Conservation (phyloP, 2,113 vertebrate genomes). For the Mobula hypostoma region DNA sequence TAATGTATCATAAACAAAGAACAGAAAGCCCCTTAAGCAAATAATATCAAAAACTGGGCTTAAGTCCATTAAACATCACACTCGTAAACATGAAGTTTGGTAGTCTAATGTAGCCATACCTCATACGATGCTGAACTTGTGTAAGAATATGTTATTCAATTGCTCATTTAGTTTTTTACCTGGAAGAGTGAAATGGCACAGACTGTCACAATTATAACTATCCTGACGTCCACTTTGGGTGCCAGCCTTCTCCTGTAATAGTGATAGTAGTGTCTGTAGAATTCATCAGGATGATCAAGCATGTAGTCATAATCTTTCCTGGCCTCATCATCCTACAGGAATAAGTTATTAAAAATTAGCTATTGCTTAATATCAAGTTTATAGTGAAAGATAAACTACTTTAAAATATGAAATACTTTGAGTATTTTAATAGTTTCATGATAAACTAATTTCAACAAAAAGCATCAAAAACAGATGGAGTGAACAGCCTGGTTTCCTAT, state of each 20-base stretch:
- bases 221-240: slow-evolving; percentile 82
- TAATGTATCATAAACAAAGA: neutral
- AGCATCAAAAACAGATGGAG: neutral
- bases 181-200: slow-evolving; percentile 87
- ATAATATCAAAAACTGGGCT: neutral
- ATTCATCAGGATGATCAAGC: slow-evolving; percentile 93
- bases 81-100: neutral
- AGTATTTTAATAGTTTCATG: neutral
- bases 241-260: slow-evolving; percentile 83
- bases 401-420: too few relatives aligned
- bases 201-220: slow-evolving; percentile 83
- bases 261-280: slow-evolving; percentile 91
- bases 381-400: neutral
- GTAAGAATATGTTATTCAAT: neutral
- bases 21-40: neutral
- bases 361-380: too few relatives aligned
- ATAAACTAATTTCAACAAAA: neutral
- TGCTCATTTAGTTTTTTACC: slow-evolving; percentile 54
- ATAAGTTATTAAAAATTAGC: neutral
- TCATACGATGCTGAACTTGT: neutral
- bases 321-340: slow-evolving; percentile 80
- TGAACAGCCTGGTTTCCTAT: neutral
- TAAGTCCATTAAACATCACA: too few relatives aligned
- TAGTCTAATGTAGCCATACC: neutral
- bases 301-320: slow-evolving; percentile 93